phyloP scores from a whole-genome alignment of 1,140 invertebrate genomes.

The Maconellicoccus hirsutus region DNA sequence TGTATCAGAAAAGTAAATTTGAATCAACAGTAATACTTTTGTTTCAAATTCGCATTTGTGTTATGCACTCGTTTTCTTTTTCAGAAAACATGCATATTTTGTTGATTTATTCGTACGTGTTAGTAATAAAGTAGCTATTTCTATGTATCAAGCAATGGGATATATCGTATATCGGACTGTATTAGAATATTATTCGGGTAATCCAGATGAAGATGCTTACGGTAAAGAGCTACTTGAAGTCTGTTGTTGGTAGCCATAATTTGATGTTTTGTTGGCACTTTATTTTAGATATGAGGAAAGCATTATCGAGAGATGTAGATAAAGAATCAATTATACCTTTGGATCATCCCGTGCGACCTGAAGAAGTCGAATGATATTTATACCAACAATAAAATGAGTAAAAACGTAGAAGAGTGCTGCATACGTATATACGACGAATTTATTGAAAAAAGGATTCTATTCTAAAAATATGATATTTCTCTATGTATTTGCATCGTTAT shows the following conservation, averaged over 20 bases:
- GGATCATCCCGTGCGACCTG: constrained; percentile 82
- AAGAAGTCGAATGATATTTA: constrained; percentile 91
- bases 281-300: constrained; percentile 98
- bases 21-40: too few species aligned
- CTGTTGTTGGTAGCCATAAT: too few species aligned
- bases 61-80: constrained; percentile 34
- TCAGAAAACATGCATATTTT: constrained; percentile 89
- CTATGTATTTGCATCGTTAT: too few species aligned
- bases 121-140: constrained; percentile 92
- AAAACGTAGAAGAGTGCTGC: too few species aligned
- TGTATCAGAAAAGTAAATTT: constrained; percentile 88
- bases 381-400: too few species aligned
- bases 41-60: too few species aligned
- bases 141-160: constrained; percentile 95
- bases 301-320: constrained; percentile 78
- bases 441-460: too few species aligned
- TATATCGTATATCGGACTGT: constrained; percentile 94
- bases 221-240: constrained; percentile 56
- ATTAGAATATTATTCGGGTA: constrained; percentile 93
- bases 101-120: constrained; percentile 98
- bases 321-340: constrained; percentile 91
- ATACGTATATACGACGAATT: too few species aligned
- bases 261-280: too few species aligned
- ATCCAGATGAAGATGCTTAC: constrained; percentile 97
- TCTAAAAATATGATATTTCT: too few species aligned